phyloP scores from a whole-genome alignment of 2,113 vertebrate genomes.

The Cynopterus brachyotis region DNA sequence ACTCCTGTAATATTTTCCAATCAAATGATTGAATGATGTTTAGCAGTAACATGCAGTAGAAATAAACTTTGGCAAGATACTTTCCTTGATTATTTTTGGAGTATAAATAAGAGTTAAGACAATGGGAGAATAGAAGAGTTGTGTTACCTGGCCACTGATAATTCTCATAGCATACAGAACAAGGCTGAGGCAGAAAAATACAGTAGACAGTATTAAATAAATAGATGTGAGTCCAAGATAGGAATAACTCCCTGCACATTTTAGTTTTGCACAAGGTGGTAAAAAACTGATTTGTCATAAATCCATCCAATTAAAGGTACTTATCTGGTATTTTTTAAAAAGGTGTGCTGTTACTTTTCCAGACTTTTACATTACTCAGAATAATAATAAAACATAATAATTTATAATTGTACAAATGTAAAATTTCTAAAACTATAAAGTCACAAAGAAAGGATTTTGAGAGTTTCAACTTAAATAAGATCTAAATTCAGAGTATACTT shows the following conservation, averaged over 20 bases:
- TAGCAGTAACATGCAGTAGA: not conserved
- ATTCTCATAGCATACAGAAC: not conserved
- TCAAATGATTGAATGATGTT: not conserved
- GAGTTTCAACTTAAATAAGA: not conserved
- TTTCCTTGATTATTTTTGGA: not conserved
- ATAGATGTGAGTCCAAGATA: not conserved
- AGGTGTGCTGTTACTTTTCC: not conserved
- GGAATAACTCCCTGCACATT: not conserved
- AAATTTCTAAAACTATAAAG: not conserved
- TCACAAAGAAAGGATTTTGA: not conserved
- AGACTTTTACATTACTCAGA: not conserved
- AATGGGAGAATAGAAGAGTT: not conserved
- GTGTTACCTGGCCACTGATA: not conserved
- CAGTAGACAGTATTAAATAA: not conserved
- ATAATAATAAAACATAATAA: not conserved
- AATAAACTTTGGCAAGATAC: not conserved
- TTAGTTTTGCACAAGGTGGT: not conserved
- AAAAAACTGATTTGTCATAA: not conserved
- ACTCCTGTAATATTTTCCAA: slow-evolving; percentile 38
- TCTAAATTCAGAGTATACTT: not conserved
- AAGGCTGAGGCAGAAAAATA: not conserved
- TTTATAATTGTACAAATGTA: not conserved
- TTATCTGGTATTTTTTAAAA: not conserved
- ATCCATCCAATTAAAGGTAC: not conserved
- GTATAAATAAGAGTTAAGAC: not conserved